Base-by-base conservation (phyloP, 2,797 vertebrate species). In the Leuciscus waleckii region DNA sequence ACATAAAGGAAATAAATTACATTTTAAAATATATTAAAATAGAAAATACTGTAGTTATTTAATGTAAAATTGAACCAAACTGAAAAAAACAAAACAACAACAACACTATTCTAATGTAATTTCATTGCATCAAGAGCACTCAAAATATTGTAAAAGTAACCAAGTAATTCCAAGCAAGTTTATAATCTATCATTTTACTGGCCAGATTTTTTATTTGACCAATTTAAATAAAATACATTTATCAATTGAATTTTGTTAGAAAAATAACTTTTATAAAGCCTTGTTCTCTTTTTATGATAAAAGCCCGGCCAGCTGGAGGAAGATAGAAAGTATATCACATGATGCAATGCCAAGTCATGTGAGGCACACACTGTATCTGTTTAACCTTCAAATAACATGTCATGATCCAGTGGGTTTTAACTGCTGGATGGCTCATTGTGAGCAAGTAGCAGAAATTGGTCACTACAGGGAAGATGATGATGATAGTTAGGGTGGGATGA, bases 361-460 rank as follows among this genome's bases (percentile, higher is more conserved):
- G 2, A 79, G 49, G 14, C 29, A 11, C 54, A 75, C 67, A 19
- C 75, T 49, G 7, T 39, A 39, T 77, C 35, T 6, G 1, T 71
- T 63, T 67, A 73, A 73, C 69, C 67, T 81, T 29, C 19, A n/a
- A 49, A 68, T n/a, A 58, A 21, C 61, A 39, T 74, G 46, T 23
- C 63, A 16, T 67, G 41, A 71, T 65, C 43, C 26, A 23, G 35
- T 83, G 68, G 2, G 68, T 81, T 69, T 51, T 26, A 81, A 54
- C 46, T n/a, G 21, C 32, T 37, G 63, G 74, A 14, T 63, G 43
- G 32, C 78, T 74, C n/a, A 21, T 87, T 2, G 8, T 71, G 29
- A 81, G 65, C n/a, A 3, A 79, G n/a, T 37, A n/a, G 61, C 61
- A 65, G 29, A 32, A 7, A 7, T 17, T 32, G 26, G 61, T 32